Evolutionary conservation across 1,140 invertebrate species (phyloP).

Genomic region (Drosophila pectinifera): DNA sequence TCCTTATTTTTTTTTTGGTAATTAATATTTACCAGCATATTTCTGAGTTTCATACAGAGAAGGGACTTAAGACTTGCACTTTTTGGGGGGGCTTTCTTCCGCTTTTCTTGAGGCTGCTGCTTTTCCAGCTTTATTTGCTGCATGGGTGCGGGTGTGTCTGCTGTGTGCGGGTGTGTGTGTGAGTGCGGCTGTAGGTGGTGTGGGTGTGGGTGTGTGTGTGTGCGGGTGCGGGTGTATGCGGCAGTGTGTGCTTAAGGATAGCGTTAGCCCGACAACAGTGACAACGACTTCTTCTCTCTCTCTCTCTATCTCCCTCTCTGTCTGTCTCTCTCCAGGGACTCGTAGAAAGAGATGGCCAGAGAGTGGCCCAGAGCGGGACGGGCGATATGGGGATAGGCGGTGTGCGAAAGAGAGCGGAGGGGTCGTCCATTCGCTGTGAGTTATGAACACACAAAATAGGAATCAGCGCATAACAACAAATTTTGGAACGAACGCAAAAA

Average conservation of each 20-base stretch:
- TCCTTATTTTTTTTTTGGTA: constrained; percentile 26
- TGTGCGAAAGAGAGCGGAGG: not conserved
- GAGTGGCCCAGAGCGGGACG: constrained; percentile 9
- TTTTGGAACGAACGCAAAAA: constrained; percentile 10
- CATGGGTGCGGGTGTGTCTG: constrained; percentile 6
- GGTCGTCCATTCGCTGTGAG: constrained; percentile 13
- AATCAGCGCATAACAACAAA: constrained; percentile 5
- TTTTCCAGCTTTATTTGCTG: constrained; percentile 8
- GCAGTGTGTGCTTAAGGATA: constrained; percentile 13
- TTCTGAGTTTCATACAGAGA: constrained; percentile 62
- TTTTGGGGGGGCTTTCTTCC: constrained; percentile 7
- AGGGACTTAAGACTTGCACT: constrained; percentile 2
- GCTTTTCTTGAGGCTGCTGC: not conserved
- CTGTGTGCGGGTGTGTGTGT: constrained; percentile 1
- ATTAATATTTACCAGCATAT: constrained; percentile 77
- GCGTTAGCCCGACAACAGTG: constrained; percentile 40
- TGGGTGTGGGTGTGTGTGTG: not conserved
- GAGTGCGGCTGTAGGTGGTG: not conserved
- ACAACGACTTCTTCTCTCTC: constrained; percentile 23
- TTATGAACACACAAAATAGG: constrained; percentile 23
- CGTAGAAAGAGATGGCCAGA: constrained; percentile 27
- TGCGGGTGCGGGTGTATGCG: not conserved
- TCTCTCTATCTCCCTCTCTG: constrained; percentile 5
- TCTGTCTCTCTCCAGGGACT: constrained; percentile 16
- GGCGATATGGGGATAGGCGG: constrained; percentile 5